Percentiles rank a stretch among this genome's conserved stretches.
Conservation (phyloP, 2,113 vertebrate genomes). For the Neopipo cinnamomea region DNA sequence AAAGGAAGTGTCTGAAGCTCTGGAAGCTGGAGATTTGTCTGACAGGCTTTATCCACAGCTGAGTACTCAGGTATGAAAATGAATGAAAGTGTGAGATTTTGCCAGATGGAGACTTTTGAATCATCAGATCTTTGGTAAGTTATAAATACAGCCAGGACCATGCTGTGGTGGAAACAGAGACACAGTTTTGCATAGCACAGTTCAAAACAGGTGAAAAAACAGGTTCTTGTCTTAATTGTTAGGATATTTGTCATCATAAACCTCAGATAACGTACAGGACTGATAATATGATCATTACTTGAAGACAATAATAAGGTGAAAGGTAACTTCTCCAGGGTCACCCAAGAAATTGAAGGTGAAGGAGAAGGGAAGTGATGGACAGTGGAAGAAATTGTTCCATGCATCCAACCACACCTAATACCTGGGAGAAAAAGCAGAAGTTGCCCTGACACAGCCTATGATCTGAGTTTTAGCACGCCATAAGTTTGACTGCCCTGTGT, state of each 20-base stretch:
- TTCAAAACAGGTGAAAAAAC: background rate
- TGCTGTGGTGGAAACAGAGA: background rate
- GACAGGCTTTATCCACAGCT: slow-evolving; percentile 82
- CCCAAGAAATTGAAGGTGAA: background rate
- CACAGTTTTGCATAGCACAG: background rate
- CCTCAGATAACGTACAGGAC: background rate
- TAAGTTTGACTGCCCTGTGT: background rate
- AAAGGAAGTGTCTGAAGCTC: slow-evolving; percentile 82
- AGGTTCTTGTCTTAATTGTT: background rate
- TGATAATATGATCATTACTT: background rate
- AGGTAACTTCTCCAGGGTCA: background rate
- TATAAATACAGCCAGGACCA: background rate
- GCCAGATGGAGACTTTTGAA: background rate
- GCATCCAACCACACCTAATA: background rate
- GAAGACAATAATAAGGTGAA: background rate
- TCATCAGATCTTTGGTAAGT: background rate
- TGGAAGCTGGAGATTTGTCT: slow-evolving; percentile 78
- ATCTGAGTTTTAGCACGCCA: background rate
- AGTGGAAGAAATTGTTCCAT: background rate
- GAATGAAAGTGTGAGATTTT: background rate
- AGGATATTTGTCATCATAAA: background rate
- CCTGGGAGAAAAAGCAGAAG: background rate
- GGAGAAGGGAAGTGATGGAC: background rate
- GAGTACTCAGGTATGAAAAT: slow-evolving; percentile 76
- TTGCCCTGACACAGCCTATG: background rate